phyloP scores from a whole-genome alignment of 2,113 vertebrate species.

The Cottus gobio region DNA sequence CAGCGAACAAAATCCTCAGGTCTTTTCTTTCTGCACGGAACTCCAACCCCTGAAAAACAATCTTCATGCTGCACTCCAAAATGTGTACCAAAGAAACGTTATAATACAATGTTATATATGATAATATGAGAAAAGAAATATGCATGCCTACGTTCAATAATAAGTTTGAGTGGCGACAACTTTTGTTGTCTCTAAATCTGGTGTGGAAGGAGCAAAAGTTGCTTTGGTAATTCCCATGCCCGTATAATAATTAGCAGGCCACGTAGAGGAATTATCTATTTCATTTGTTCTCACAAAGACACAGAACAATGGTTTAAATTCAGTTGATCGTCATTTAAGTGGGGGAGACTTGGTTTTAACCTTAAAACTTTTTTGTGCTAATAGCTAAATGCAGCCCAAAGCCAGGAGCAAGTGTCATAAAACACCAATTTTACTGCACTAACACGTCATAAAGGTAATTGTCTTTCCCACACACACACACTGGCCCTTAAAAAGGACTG shows the following conservation, averaged over 20 bases:
- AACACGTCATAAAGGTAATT: conserved; percentile 70
- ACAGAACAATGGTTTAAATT: conserved; percentile 33
- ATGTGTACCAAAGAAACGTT: background rate
- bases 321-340: conserved; percentile 53
- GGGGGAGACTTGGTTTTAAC: conserved; percentile 42
- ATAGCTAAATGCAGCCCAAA: conserved; percentile 50
- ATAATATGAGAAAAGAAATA: background rate
- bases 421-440: conserved; percentile 65
- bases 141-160: background rate
- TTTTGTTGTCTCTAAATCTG: conserved; percentile 12
- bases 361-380: conserved; percentile 50
- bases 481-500: conserved; percentile 38
- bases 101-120: background rate
- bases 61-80: background rate
- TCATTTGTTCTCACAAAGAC: background rate
- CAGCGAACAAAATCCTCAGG: conserved; percentile 35
- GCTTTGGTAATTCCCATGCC: conserved; percentile 14
- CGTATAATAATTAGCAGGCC: conserved; percentile 12
- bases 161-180: background rate
- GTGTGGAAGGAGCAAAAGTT: background rate
- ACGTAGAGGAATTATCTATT: conserved; percentile 36
- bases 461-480: conserved; percentile 34
- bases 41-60: conserved; percentile 16
- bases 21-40: conserved; percentile 24
- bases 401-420: conserved; percentile 52